Conservation (phyloP, 1,140 invertebrate genomes). For the Drosophila pandora region DNA sequence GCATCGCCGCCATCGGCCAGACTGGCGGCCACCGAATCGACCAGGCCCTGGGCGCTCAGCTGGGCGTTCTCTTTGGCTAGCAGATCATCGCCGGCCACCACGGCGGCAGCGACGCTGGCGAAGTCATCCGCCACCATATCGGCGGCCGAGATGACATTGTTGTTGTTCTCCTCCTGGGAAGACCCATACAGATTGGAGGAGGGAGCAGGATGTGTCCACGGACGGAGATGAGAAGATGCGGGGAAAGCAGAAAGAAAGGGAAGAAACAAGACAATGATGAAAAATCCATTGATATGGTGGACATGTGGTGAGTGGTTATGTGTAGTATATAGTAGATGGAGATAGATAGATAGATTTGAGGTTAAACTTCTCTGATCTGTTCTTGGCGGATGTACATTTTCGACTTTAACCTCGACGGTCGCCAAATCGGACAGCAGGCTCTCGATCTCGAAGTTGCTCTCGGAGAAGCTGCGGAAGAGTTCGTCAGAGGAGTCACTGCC, state of each 20-base stretch:
- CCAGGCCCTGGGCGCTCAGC: constrained; percentile 61
- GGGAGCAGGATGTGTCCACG: constrained; percentile 6
- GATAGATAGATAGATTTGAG: constrained; percentile 1
- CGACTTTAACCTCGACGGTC: constrained; percentile 85
- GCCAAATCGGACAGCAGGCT: constrained; percentile 85
- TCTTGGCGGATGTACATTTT: constrained; percentile 75
- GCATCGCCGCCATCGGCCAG: constrained; percentile 45
- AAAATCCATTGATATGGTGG: constrained; percentile 25
- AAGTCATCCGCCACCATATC: constrained; percentile 56
- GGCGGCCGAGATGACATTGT: constrained; percentile 62
- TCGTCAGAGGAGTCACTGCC: constrained; percentile 82
- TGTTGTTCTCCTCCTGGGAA: constrained; percentile 81
- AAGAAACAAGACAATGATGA: constrained; percentile 45
- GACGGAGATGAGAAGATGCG: background rate
- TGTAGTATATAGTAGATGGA: background rate
- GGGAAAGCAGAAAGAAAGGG: constrained; percentile 4
- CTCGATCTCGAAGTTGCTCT: constrained; percentile 85
- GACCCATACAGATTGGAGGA: constrained; percentile 34
- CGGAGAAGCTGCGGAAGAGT: constrained; percentile 81
- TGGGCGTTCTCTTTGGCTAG: constrained; percentile 72
- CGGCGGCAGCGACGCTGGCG: constrained; percentile 64
- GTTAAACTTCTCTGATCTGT: constrained; percentile 59
- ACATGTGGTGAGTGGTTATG: background rate
- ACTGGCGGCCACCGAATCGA: constrained; percentile 67
- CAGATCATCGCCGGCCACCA: constrained; percentile 65